Percentiles rank a stretch among this genome's conserved stretches.
Evolutionary conservation across 2,888 invertebrate species (phyloP).

Genomic region (Lasioglossum zephyrum): DNA sequence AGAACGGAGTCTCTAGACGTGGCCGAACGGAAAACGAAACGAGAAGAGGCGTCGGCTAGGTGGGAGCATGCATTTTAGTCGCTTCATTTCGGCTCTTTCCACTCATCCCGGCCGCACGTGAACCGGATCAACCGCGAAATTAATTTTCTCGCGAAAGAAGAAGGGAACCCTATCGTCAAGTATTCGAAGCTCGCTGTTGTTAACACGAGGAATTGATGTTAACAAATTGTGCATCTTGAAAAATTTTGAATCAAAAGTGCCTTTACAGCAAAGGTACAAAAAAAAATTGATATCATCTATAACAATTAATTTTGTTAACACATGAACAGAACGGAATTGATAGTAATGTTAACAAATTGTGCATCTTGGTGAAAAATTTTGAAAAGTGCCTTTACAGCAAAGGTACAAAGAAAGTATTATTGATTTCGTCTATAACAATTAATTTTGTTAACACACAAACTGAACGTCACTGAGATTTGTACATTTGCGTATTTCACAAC

Average conservation of each 20-base stretch:
- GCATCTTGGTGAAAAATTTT: too few relatives aligned
- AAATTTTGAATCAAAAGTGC: too few relatives aligned
- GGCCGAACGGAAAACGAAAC: conserved; percentile 52
- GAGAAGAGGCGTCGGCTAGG: conserved; percentile 31
- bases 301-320: too few relatives aligned
- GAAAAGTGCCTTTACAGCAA: too few relatives aligned
- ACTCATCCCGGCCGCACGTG: conserved; percentile 12
- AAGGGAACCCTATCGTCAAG: not conserved
- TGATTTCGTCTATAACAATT: too few relatives aligned
- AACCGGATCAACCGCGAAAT: conserved; percentile 65
- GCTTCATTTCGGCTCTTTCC: conserved; percentile 70
- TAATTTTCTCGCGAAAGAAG: conserved; percentile 60
- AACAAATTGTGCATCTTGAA: too few relatives aligned
- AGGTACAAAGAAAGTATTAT: too few relatives aligned
- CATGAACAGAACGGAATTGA: not conserved
- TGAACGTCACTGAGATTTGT: not conserved
- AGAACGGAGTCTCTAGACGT: conserved; percentile 34
- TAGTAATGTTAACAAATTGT: too few relatives aligned
- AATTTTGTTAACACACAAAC: too few relatives aligned
- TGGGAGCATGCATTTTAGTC: conserved; percentile 76
- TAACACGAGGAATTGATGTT: not conserved
- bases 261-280: too few relatives aligned
- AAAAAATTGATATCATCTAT: too few relatives aligned
- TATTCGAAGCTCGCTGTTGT: not conserved
- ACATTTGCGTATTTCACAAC: not conserved